These are phyloP conservation scores for Chloropsis hardwickii DNA, from an alignment of 2,113 vertebrate species.

Conservation along the genomic window DNA sequence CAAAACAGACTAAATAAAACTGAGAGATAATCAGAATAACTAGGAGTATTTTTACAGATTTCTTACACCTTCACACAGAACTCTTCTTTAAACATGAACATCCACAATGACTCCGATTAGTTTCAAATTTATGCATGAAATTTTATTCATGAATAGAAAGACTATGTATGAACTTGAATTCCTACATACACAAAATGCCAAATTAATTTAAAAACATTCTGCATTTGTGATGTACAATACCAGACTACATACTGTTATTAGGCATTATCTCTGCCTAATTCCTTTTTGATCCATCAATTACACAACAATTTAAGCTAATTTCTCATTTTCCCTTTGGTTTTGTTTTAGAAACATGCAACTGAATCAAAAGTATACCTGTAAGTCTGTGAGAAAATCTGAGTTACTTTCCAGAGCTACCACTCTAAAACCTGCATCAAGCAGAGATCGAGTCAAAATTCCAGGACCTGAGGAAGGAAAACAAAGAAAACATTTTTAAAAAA, in stretches of 20 bases:
- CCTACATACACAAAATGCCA: background rate
- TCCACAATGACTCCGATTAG: background rate
- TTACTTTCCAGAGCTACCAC: slow-evolving; percentile 86
- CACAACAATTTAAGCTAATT: background rate
- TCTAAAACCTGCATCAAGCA: slow-evolving; percentile 83
- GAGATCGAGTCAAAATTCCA: slow-evolving; percentile 83
- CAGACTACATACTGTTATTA: background rate
- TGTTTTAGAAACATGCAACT: background rate
- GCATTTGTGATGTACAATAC: background rate
- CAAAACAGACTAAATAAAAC: background rate
- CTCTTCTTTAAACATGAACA: background rate
- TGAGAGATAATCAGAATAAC: background rate
- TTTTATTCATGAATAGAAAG: background rate
- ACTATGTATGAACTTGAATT: background rate
- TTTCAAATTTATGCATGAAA: background rate
- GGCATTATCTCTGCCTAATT: background rate
- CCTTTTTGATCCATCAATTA: background rate
- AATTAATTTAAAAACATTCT: background rate
- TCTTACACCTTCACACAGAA: background rate
- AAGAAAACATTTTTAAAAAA: background rate
- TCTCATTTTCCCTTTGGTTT: background rate
- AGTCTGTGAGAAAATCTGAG: slow-evolving; percentile 74
- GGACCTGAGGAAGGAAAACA: slow-evolving; percentile 74
- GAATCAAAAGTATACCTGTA: slow-evolving; percentile 78
- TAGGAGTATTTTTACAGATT: background rate